These are phyloP conservation scores for Pyrocoelia pectoralis DNA, from an alignment of 2,888 invertebrate species.

Conservation along the genomic window DNA sequence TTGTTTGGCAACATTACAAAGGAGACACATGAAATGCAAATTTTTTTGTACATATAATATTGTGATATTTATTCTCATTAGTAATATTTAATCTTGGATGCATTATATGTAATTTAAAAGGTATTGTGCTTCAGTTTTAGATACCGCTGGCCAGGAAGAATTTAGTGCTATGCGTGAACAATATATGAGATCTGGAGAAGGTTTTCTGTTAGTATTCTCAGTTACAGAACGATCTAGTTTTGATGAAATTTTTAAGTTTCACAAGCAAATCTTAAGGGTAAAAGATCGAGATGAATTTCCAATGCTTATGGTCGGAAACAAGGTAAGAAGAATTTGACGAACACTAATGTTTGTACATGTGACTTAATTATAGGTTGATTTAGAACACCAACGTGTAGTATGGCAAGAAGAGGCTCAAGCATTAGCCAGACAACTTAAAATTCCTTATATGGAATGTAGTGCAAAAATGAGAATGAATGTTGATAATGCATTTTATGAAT, in stretches of 20 bases:
- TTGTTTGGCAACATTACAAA: too few relatives aligned
- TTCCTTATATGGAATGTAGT: slow-evolving; percentile 97
- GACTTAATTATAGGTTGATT: slow-evolving; percentile 67
- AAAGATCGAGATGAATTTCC: slow-evolving; percentile 99
- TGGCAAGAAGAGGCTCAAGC: slow-evolving; percentile 89
- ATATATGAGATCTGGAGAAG: slow-evolving; percentile 98
- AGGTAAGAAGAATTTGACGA: too few relatives aligned
- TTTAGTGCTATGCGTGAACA: slow-evolving; percentile 99
- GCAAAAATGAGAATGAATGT: slow-evolving; percentile 96
- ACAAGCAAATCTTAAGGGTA: slow-evolving; percentile 93
- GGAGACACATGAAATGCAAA: too few relatives aligned
- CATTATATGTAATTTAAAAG: too few relatives aligned
- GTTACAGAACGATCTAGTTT: slow-evolving; percentile 95
- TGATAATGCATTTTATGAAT: slow-evolving; percentile 95
- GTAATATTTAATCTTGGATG: too few relatives aligned
- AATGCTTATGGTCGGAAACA: slow-evolving; percentile 97
- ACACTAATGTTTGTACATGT: not conserved
- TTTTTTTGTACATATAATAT: too few relatives aligned
- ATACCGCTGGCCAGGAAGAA: slow-evolving; percentile 98
- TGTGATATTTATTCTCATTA: too few relatives aligned
- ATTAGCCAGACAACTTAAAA: slow-evolving; percentile 85
- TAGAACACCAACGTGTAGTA: slow-evolving; percentile 89
- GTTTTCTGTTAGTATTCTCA: slow-evolving; percentile 93
- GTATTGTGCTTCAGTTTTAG: slow-evolving; percentile 73
- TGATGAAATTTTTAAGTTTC: slow-evolving; percentile 94